Conservation (phyloP, 1,140 invertebrate species). For the Melitaea cinxia region DNA sequence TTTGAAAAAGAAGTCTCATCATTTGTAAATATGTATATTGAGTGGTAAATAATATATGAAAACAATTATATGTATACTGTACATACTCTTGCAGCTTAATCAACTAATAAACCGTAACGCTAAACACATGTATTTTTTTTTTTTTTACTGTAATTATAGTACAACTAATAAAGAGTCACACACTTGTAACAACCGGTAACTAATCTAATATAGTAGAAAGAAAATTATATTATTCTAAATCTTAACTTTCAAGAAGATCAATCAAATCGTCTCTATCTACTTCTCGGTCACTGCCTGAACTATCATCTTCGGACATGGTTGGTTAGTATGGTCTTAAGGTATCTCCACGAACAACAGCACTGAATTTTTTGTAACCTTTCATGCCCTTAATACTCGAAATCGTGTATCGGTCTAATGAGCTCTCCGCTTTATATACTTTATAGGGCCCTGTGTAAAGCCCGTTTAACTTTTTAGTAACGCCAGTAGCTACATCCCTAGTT, state of each 20-base stretch:
- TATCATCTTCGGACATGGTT: slow-evolving; percentile 16
- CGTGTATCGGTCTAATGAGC: slow-evolving; percentile 25
- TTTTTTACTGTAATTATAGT: too few species aligned
- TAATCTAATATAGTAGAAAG: too few species aligned
- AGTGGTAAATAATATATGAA: too few species aligned
- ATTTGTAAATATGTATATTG: too few species aligned
- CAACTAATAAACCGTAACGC: too few species aligned
- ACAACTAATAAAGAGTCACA: too few species aligned
- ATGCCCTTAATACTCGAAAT: slow-evolving; percentile 39
- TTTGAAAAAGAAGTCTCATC: too few species aligned
- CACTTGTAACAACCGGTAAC: too few species aligned
- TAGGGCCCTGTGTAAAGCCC: slow-evolving; percentile 29
- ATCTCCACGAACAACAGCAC: slow-evolving; percentile 24
- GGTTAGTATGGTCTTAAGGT: slow-evolving; percentile 24
- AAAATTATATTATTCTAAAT: too few species aligned
- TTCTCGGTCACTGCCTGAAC: slow-evolving; percentile 25
- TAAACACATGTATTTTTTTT: too few species aligned
- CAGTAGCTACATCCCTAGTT: slow-evolving; percentile 16
- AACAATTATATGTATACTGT: too few species aligned
- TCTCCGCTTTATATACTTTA: slow-evolving; percentile 26
- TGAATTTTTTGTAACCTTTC: slow-evolving; percentile 37
- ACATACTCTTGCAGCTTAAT: too few species aligned
- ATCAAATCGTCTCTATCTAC: slow-evolving; percentile 35
- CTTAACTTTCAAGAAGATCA: slow-evolving; percentile 31
- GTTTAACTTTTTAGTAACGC: slow-evolving; percentile 23